Base-by-base conservation (phyloP, 2,888 invertebrate genomes). In the Bruchidius siliquastri region DNA sequence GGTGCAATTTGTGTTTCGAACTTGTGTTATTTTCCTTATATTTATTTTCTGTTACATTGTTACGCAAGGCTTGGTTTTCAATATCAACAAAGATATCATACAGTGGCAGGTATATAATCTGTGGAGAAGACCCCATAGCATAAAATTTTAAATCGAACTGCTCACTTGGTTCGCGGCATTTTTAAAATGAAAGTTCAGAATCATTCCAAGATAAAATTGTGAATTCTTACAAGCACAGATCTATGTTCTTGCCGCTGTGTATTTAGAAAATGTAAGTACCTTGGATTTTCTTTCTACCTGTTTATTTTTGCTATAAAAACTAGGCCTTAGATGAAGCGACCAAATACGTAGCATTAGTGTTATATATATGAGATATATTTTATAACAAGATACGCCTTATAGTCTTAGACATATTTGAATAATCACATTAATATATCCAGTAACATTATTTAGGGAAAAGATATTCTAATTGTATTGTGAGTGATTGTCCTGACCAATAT, bases 351-450 rank as follows among this genome's bases (percentile, higher is more conserved):
- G 72, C 10, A 18, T 68, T 21, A 21, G 22, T 2, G 22, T 68
- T 68, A 68, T 73, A 77, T n/a, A n/a, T 76, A 71, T 71, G 71
- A 78, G 74, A 78, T 77, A 77, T 80, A 80, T 81, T 81, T 79
- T 80, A 79, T 81, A 82, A 82, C 78, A 83, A 81, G 79, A 81
- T 83, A 83, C 82, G 85, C 85, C 85, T 85, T 85, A 84, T 83
- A 85, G 84, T 77, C 79, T 79, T 82, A 81, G 81, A 79, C 76
- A 78, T 78, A 78, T 79, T 77, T 77, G 75, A 79, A 72, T 76
- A 74, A 68, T 21, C 22, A 68, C 22, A 77, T 75, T 73, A 78
- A 77, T 71, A 77, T 77, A 79, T 76, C 75, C 76, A 78, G 77
- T 79, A 78, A 78, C 78, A 77, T 79, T 79, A 77, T 80, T 75